Base-by-base conservation (phyloP, 1,140 invertebrate genomes). In the Brachionus rotundiformis region DNA sequence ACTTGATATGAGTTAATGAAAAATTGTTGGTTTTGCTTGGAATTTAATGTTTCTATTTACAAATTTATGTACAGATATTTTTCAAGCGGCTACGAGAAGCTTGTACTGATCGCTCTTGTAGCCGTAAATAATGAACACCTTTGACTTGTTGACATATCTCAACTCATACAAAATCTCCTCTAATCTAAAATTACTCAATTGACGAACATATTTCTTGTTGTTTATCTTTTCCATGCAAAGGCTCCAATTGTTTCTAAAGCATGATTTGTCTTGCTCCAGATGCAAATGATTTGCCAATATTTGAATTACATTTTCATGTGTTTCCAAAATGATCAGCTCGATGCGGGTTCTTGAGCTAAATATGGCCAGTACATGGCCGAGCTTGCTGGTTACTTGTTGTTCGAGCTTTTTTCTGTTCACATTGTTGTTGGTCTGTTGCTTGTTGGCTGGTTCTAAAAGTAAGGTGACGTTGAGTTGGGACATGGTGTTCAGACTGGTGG, bases 401-500 rank as follows among this genome's bases (percentile, higher is more conserved):
- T 79, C 76, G 2, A 63, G 27, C 13, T 54, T 54, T 39, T 16
- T 79, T 33, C 47, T 1, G 31, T 49, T 77, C 10, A 39, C 11
- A 27, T 23, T 33, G 11, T 1, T 19, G 11, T 33, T 33, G 10
- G 44, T 59, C 19, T 31, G 47, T 27, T 79, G 76, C 19, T 19
- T 13, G 16, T 33, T 36, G 7, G 47, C 16, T 2, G 47, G 47
- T 16, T 54, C 27, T 3, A 79, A n/a, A 4, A 79, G 23, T 3
- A 79, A 2, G 44, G 76, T 79, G 1, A 79, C 33, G 10, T 79
- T 79, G 10, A 79, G 23, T 63, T 79, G 76, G n/a, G 76, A 79
- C 47, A 54, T 54, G 6, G 19, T 23, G 39, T 41, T 41, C 16
- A 73, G 25, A n/a, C 6, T 44, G n/a, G 68, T 41, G 16, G 68